Evolutionary conservation across 2,888 invertebrate genomes (phyloP).

Genomic region (Amblyteles armatorius): DNA sequence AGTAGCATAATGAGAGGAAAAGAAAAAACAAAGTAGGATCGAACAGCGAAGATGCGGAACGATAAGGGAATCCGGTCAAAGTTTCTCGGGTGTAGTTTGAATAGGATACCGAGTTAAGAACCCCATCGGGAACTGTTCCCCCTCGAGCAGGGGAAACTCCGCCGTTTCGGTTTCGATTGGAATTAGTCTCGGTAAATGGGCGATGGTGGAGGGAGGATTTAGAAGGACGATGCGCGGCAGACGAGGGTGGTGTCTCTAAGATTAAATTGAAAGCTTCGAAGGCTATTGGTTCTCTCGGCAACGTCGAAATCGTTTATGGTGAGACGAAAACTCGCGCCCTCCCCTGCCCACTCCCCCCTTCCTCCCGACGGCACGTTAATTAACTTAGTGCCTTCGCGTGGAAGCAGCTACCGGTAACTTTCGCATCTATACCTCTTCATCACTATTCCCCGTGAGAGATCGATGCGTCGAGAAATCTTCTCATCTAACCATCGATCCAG

Average conservation of each 20-base stretch:
- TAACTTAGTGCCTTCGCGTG: constrained; percentile 56
- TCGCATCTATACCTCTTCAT: constrained; percentile 26
- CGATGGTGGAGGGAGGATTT: constrained; percentile 33
- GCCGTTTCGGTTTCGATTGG: constrained; percentile 62
- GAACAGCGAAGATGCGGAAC: constrained; percentile 9
- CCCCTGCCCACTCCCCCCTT: not conserved
- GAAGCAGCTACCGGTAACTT: constrained; percentile 33
- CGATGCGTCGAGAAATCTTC: not conserved
- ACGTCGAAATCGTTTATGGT: constrained; percentile 57
- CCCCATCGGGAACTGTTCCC: constrained; percentile 36
- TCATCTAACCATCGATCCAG: not conserved
- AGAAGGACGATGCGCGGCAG: constrained; percentile 23
- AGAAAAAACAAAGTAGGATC: not conserved
- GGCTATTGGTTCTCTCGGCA: constrained; percentile 60
- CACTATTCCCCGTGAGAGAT: constrained; percentile 14
- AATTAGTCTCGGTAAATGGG: constrained; percentile 62
- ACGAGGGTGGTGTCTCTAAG: constrained; percentile 38
- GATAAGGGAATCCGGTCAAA: not conserved
- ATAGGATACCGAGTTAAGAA: constrained; percentile 34
- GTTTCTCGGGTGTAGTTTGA: constrained; percentile 10
- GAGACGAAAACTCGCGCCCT: constrained; percentile 31
- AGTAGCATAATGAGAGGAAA: not conserved
- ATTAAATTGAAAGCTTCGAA: constrained; percentile 67
- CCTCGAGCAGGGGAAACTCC: constrained; percentile 46
- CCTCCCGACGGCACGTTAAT: constrained; percentile 50